Conservation (phyloP, 2,888 invertebrate species). For the Halocaridina rubra region DNA sequence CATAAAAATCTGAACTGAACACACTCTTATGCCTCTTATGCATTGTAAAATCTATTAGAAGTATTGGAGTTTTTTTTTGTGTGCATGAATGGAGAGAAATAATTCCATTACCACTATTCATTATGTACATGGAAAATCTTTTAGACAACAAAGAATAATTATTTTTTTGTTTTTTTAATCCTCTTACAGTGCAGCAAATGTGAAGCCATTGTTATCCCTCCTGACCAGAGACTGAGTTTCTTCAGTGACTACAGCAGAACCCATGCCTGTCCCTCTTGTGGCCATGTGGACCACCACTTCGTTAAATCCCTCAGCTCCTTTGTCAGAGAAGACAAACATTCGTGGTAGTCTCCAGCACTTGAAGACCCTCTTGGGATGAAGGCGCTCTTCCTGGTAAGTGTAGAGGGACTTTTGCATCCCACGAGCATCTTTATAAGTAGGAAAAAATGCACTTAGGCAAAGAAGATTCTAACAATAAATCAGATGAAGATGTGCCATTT, state of each 20-base stretch:
- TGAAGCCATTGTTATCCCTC: slow-evolving; percentile 86
- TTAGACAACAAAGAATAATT: too few species aligned
- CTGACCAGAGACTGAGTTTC: slow-evolving; percentile 86
- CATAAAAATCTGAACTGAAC: too few species aligned
- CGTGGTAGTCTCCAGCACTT: slow-evolving; percentile 41
- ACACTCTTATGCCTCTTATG: too few species aligned
- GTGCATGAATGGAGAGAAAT: too few species aligned
- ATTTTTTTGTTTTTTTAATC: slow-evolving; percentile 61
- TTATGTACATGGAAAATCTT: too few species aligned
- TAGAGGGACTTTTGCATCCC: background rate
- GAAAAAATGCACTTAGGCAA: too few species aligned
- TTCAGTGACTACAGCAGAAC: slow-evolving; percentile 96
- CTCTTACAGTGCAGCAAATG: slow-evolving; percentile 89
- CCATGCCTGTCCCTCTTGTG: slow-evolving; percentile 91
- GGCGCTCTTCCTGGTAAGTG: slow-evolving; percentile 21
- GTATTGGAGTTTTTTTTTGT: too few species aligned
- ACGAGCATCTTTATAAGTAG: too few species aligned
- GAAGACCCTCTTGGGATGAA: background rate
- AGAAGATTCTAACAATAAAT: too few species aligned
- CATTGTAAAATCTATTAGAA: too few species aligned
- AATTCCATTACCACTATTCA: too few species aligned
- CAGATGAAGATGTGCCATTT: too few species aligned
- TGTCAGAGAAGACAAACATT: slow-evolving; percentile 50
- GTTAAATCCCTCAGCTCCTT: slow-evolving; percentile 81
- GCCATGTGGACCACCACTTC: slow-evolving; percentile 91